phyloP scores from a whole-genome alignment of 2,797 vertebrate species.

The Oceanodroma leucorhoa region DNA sequence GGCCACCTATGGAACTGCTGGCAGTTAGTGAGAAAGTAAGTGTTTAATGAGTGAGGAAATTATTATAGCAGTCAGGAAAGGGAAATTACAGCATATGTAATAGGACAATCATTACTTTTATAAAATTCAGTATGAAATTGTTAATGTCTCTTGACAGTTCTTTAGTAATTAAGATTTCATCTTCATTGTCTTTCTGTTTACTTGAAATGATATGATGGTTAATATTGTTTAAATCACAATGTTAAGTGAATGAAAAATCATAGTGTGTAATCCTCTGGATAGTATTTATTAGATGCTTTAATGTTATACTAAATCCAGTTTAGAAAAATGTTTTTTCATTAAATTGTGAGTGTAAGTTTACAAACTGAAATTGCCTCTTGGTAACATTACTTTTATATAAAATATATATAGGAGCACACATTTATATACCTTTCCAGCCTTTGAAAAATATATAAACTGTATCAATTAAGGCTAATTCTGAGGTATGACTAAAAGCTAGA shows the following conservation, averaged over 20 bases:
- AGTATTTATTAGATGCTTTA: background rate
- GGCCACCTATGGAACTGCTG: background rate
- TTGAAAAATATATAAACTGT: background rate
- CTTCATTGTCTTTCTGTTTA: conserved; percentile 51
- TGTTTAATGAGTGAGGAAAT: conserved; percentile 18
- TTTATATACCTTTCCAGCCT: background rate
- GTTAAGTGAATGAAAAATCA: conserved; percentile 47
- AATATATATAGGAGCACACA: background rate
- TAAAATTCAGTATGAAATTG: conserved; percentile 30
- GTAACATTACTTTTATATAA: background rate
- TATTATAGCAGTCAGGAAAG: conserved; percentile 24
- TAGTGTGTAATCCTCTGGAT: background rate
- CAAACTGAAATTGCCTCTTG: background rate
- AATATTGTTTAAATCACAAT: conserved; percentile 53
- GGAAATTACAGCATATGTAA: conserved; percentile 39
- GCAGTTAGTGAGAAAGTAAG: conserved; percentile 36
- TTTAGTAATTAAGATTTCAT: conserved; percentile 48
- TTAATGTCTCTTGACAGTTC: conserved; percentile 45
- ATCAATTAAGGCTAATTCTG: background rate
- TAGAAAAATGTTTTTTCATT: background rate
- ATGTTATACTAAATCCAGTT: background rate
- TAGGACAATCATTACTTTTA: conserved; percentile 43
- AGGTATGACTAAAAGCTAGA: background rate
- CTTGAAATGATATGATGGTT: conserved; percentile 31
- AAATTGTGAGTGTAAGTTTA: background rate